phyloP scores from a whole-genome alignment of 2,113 vertebrate species.

The Triplophysa siluroides region DNA sequence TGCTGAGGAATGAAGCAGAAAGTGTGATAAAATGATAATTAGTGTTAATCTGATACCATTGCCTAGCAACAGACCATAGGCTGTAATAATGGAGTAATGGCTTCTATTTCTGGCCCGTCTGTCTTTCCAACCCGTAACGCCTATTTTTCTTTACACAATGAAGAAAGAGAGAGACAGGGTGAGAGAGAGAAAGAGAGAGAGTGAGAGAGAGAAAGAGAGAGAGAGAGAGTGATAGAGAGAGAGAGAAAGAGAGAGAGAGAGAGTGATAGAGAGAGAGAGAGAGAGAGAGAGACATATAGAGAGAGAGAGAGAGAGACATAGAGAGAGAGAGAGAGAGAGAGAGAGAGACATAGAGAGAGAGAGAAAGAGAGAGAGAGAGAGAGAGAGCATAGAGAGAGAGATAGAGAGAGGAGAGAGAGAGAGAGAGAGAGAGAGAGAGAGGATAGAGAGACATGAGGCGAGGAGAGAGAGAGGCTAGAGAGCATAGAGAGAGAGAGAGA shows the following conservation, averaged over 20 bases:
- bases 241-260: neutral
- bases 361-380: too few species aligned
- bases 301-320: too few species aligned
- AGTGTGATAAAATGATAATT: conserved; percentile 65
- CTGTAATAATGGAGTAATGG: conserved; percentile 65
- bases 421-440: too few species aligned
- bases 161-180: neutral
- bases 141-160: conserved; percentile 29
- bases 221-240: neutral
- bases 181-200: neutral
- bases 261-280: too few species aligned
- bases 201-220: neutral
- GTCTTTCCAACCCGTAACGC: conserved; percentile 43
- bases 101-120: conserved; percentile 58
- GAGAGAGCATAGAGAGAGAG: too few species aligned
- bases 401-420: too few species aligned
- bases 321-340: too few species aligned
- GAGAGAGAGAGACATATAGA: too few species aligned
- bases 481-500: conserved; percentile 17
- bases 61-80: conserved; percentile 63
- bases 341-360: too few species aligned
- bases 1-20: conserved; percentile 38
- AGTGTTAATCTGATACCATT: conserved; percentile 66
- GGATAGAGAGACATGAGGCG: too few species aligned
- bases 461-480: neutral